phyloP scores from a whole-genome alignment of 1,140 invertebrate genomes.

The Pentalonia nigronervosa region DNA sequence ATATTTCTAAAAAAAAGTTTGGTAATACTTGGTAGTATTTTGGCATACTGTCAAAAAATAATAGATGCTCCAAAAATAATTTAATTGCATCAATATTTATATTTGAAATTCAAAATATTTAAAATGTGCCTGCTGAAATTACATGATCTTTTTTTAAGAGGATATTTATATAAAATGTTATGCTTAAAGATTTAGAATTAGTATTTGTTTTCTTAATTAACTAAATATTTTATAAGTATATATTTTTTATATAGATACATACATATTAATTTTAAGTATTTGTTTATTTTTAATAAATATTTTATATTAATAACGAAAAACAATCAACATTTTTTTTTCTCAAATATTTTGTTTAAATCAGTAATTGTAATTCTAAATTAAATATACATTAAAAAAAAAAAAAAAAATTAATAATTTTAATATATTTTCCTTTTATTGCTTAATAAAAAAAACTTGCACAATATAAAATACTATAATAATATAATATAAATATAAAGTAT shows the following conservation, averaged over 20 bases:
- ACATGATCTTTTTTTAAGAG: no score
- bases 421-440: neutral
- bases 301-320: neutral
- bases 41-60: neutral
- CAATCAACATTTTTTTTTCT: neutral
- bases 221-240: neutral
- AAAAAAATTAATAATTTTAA: neutral
- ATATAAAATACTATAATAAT: no score
- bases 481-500: no score
- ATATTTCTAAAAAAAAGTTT: neutral
- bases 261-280: neutral
- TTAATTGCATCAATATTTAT: neutral
- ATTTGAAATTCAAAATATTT: neutral
- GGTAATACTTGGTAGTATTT: neutral
- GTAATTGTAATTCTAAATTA: neutral
- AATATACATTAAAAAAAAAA: neutral
- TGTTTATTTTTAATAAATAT: no score
- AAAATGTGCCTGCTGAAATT: neutral
- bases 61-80: neutral
- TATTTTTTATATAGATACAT: neutral
- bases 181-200: neutral
- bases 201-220: neutral
- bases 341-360: neutral
- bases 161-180: no score
- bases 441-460: neutral